Evolutionary conservation across 2,113 vertebrate species (phyloP).

Genomic region (Callorhinus ursinus): DNA sequence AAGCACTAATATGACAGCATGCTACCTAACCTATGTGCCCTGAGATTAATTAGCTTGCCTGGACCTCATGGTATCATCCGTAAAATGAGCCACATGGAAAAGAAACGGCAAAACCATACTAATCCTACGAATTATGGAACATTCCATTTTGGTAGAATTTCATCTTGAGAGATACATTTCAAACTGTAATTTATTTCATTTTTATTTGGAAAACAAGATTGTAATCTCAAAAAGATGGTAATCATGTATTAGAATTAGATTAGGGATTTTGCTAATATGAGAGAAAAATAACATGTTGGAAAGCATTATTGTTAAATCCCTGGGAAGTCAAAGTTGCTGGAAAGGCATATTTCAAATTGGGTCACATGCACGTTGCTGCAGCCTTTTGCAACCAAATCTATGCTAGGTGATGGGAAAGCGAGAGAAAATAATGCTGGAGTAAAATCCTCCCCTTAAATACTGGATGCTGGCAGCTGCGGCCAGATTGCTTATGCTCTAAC

Average conservation of each 20-base stretch:
- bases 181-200: background rate
- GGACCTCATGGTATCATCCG: background rate
- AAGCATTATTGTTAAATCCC: background rate
- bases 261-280: background rate
- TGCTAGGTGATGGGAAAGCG: background rate
- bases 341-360: background rate
- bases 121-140: background rate
- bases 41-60: slow-evolving; percentile 53
- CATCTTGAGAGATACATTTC: background rate
- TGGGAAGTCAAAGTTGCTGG: background rate
- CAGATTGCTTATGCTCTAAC: background rate
- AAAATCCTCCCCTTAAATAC: background rate
- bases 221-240: background rate
- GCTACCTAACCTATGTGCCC: slow-evolving; percentile 25
- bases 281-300: background rate
- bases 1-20: slow-evolving; percentile 32
- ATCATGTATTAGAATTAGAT: background rate
- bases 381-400: background rate
- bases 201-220: background rate
- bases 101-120: background rate
- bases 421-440: background rate
- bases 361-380: background rate
- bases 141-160: background rate
- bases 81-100: slow-evolving; percentile 44
- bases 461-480: background rate